Evolutionary conservation across 2,888 invertebrate genomes (phyloP).

Genomic region (Coremacera marginata): DNA sequence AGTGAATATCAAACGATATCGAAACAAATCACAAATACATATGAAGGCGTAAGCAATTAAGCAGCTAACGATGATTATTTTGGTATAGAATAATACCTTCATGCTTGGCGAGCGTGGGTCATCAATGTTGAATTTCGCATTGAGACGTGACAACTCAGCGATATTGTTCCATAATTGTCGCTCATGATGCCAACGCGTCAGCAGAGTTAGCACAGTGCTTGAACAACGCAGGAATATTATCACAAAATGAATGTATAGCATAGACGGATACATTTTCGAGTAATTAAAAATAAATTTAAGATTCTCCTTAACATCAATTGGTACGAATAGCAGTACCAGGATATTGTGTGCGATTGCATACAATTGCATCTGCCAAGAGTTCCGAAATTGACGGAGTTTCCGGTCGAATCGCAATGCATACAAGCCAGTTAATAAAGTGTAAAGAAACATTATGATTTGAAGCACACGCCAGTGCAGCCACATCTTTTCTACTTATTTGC

Average conservation of each 20-base stretch:
- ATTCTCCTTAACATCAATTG: background rate
- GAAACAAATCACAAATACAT: background rate
- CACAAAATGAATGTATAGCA: background rate
- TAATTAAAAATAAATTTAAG: too few species aligned
- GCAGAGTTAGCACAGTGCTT: background rate
- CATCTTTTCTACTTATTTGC: background rate
- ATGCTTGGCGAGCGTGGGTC: background rate
- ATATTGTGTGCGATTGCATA: background rate
- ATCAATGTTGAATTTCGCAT: background rate
- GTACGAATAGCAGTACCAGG: background rate
- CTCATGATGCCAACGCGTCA: background rate
- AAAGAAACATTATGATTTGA: background rate
- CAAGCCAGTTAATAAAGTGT: background rate
- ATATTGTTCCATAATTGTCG: background rate
- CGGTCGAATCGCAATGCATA: background rate
- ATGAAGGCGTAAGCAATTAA: background rate
- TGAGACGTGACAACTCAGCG: background rate
- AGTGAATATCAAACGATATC: background rate
- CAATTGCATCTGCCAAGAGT: background rate
- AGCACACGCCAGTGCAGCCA: background rate
- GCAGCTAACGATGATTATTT: background rate
- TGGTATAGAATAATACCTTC: background rate
- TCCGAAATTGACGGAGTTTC: background rate
- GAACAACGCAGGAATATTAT: background rate
- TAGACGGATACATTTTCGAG: background rate